phyloP scores from a whole-genome alignment of 2,797 vertebrate species.

The Otolemur crassicaudatus region DNA sequence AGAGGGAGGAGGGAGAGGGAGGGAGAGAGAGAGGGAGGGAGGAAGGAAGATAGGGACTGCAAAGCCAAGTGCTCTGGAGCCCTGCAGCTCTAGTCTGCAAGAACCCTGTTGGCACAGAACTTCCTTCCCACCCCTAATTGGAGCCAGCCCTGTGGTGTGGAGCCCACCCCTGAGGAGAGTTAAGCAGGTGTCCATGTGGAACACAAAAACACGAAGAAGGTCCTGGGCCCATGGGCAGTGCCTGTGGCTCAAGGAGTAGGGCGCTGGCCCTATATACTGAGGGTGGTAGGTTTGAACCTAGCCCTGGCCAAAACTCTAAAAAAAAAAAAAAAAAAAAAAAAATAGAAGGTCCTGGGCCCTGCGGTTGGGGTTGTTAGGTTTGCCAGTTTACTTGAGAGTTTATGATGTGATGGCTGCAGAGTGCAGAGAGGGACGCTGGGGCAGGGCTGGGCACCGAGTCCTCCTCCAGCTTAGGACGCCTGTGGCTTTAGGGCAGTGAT shows the following conservation, averaged over 20 bases:
- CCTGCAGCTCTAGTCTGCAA: background rate
- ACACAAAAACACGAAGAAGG: background rate
- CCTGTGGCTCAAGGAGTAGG: too few species aligned
- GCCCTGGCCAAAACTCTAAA: too few species aligned
- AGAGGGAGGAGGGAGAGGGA: background rate
- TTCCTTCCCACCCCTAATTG: too few species aligned
- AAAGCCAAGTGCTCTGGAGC: background rate
- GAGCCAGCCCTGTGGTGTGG: fast-evolving
- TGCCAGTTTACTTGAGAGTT: background rate
- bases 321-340: too few species aligned
- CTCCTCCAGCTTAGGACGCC: background rate
- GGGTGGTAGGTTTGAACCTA: too few species aligned
- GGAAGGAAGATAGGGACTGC: background rate
- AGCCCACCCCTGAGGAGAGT: fast-evolving
- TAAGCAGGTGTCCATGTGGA: fast-evolving
- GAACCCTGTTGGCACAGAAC: background rate
- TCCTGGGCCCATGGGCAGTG: too few species aligned
- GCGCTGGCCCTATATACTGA: too few species aligned
- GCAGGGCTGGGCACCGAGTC: background rate
- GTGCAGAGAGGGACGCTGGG: background rate
- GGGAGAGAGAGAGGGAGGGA: background rate
- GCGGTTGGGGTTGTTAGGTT: background rate
- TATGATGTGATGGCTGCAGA: background rate
- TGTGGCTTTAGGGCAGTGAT: background rate
- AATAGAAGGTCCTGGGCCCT: background rate